Conservation (phyloP, 2,888 invertebrate genomes). For the Sabellastarte sp. region DNA sequence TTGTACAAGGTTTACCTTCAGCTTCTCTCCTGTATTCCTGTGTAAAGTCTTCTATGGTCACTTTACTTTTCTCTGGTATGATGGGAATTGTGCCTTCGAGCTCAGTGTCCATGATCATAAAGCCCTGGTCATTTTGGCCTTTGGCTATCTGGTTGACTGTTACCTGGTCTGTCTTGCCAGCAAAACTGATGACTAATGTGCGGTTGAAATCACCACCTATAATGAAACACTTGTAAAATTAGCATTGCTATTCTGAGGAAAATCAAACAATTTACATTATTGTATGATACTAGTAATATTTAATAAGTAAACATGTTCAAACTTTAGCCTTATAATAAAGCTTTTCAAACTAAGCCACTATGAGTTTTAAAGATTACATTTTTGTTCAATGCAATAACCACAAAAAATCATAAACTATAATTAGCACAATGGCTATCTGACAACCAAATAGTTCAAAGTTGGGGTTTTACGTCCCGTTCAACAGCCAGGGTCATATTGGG, state of each 20-base stretch:
- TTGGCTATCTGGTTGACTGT: conserved; percentile 71
- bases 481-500: too few relatives aligned
- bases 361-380: too few relatives aligned
- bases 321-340: neutral
- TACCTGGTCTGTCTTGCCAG: conserved; percentile 73
- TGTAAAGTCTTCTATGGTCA: conserved; percentile 77
- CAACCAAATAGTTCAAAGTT: too few relatives aligned
- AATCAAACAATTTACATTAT: too few relatives aligned
- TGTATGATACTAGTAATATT: too few relatives aligned
- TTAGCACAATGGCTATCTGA: too few relatives aligned
- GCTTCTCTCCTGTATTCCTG: conserved; percentile 77
- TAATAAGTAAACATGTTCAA: neutral
- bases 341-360: too few relatives aligned
- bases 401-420: too few relatives aligned
- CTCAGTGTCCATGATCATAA: conserved; percentile 64
- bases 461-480: too few relatives aligned
- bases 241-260: too few relatives aligned
- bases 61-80: conserved; percentile 66
- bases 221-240: too few relatives aligned
- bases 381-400: too few relatives aligned
- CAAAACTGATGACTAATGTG: conserved; percentile 76
- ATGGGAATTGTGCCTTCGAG: conserved; percentile 80
- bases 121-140: conserved; percentile 62
- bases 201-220: conserved; percentile 83
- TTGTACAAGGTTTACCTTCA: conserved; percentile 64